These are phyloP conservation scores for Danaus plexippus DNA, from an alignment of 1,140 invertebrate genomes.

Conservation along the genomic window DNA sequence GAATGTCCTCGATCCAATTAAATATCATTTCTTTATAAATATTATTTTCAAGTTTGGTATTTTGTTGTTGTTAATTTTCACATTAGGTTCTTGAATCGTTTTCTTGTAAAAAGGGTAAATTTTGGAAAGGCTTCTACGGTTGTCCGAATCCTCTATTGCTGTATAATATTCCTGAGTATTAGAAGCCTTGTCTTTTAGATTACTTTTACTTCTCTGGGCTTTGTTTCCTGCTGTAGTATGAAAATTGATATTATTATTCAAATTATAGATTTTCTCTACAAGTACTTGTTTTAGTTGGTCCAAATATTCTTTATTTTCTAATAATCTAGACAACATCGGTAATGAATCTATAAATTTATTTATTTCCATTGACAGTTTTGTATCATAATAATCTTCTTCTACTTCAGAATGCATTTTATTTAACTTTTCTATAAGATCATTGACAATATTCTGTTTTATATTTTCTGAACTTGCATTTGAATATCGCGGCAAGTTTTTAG, in stretches of 20 bases:
- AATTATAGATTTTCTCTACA: slow-evolving; percentile 7
- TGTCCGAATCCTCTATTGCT: too few relatives aligned
- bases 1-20: slow-evolving; percentile 6
- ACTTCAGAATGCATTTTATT: slow-evolving; percentile 2
- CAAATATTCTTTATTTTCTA: slow-evolving; percentile 2
- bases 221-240: not conserved
- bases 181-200: not conserved
- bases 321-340: not conserved
- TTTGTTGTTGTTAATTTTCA: not conserved
- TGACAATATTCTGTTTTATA: slow-evolving; percentile 19
- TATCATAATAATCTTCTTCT: slow-evolving; percentile 9
- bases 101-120: too few relatives aligned
- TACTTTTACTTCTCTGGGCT: not conserved
- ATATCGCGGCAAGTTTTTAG: slow-evolving; percentile 17
- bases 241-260: not conserved
- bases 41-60: not conserved
- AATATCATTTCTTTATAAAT: slow-evolving; percentile 4
- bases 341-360: slow-evolving; percentile 15
- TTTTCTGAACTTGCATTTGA: slow-evolving; percentile 13
- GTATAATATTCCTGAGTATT: not conserved
- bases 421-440: slow-evolving; percentile 20
- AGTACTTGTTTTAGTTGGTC: slow-evolving; percentile 15
- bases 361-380: slow-evolving; percentile 9
- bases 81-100: too few relatives aligned
- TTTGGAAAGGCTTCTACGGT: too few relatives aligned